Conservation (phyloP, 2,113 vertebrate species). For the Scomber scombrus region DNA sequence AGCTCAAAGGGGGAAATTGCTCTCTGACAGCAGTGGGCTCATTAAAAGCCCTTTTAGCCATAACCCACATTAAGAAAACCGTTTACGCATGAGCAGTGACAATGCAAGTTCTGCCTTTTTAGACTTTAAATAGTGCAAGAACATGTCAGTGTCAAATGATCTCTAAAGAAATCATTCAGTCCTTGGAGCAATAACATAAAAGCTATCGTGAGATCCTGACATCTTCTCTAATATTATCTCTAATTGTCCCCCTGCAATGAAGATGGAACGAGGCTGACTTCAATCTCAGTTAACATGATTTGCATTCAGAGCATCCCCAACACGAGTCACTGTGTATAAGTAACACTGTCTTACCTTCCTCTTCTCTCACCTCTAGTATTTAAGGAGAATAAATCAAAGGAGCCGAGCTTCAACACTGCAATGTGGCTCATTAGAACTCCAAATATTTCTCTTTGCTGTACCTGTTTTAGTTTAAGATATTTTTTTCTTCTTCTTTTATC, state of each 20-base stretch:
- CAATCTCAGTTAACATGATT: slow-evolving; percentile 55
- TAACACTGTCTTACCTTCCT: slow-evolving; percentile 27
- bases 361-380: slow-evolving; percentile 16
- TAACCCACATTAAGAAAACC: slow-evolving; percentile 42
- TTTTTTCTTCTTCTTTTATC: slow-evolving; percentile 18
- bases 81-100: slow-evolving; percentile 47
- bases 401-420: background rate
- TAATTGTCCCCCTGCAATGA: slow-evolving; percentile 47
- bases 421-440: slow-evolving; percentile 15
- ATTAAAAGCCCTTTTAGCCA: slow-evolving; percentile 48
- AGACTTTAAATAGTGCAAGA: slow-evolving; percentile 25
- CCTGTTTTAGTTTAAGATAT: background rate
- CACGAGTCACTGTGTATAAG: slow-evolving; percentile 19
- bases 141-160: slow-evolving; percentile 23
- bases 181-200: slow-evolving; percentile 27
- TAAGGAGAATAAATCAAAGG: background rate
- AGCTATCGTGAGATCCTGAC: slow-evolving; percentile 30
- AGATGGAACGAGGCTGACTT: slow-evolving; percentile 42
- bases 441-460: slow-evolving; percentile 11
- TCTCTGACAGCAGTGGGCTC: slow-evolving; percentile 36
- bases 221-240: slow-evolving; percentile 48
- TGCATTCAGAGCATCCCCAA: slow-evolving; percentile 51
- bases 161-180: slow-evolving; percentile 44
- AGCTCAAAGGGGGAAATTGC: slow-evolving; percentile 32
- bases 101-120: slow-evolving; percentile 34